Conservation (phyloP, 2,888 invertebrate genomes). For the Hirtodrosophila alboralis region DNA sequence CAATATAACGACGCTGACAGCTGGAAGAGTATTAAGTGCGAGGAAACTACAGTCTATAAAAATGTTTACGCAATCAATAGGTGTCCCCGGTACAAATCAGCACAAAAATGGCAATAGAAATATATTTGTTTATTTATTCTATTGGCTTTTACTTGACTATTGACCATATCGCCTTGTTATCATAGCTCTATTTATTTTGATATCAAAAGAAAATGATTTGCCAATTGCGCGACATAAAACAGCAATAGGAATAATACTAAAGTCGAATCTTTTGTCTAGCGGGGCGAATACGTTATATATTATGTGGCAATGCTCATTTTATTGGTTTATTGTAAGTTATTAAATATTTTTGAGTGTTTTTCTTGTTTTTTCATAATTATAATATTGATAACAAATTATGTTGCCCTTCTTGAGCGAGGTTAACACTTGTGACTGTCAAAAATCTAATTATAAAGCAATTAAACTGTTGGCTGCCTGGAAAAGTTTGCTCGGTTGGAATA, state of each 20-base stretch:
- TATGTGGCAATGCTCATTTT: conserved; percentile 10
- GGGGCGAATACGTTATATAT: conserved; percentile 32
- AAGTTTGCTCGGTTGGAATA: conserved; percentile 23
- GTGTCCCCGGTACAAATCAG: conserved; percentile 14
- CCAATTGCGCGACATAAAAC: not conserved
- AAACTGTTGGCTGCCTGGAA: conserved; percentile 49
- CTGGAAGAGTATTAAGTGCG: conserved; percentile 26
- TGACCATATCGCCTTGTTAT: conserved; percentile 31
- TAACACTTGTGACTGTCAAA: conserved; percentile 26
- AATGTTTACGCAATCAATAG: conserved; percentile 4
- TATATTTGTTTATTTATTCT: conserved; percentile 12
- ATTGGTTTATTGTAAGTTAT: conserved; percentile 41
- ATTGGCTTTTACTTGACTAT: conserved; percentile 13
- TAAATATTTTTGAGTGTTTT: conserved; percentile 28
- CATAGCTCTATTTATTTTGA: conserved; percentile 22
- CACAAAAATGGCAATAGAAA: conserved; percentile 12
- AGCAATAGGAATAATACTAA: conserved; percentile 15
- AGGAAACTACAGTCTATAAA: conserved; percentile 19
- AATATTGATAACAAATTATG: conserved; percentile 24
- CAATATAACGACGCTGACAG: conserved; percentile 30
- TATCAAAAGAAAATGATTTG: conserved; percentile 37
- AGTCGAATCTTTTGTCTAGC: conserved; percentile 15
- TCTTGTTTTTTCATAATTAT: conserved; percentile 4
- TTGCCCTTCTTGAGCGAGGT: conserved; percentile 13
- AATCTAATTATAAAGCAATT: conserved; percentile 67